Conservation (phyloP, 1,140 invertebrate species). For the Magallana angulata region DNA sequence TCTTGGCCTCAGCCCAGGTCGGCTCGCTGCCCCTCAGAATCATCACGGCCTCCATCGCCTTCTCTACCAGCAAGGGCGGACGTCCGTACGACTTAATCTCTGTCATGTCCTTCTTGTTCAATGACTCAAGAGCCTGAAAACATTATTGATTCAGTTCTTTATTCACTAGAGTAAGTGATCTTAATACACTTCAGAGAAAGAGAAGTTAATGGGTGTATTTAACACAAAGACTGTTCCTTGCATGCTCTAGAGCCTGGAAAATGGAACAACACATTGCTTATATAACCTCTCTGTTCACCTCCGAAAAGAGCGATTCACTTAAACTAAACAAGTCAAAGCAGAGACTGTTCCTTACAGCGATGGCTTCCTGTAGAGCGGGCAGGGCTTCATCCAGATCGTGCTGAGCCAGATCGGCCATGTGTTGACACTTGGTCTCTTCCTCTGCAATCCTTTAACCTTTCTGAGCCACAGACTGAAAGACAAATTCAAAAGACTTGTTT, state of each 20-base stretch:
- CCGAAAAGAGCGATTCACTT: no score
- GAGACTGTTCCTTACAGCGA: constrained; percentile 82
- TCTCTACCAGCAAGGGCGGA: constrained; percentile 90
- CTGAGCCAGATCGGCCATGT: constrained; percentile 88
- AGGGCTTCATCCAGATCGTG: constrained; percentile 90
- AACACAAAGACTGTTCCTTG: no score
- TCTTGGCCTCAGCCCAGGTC: constrained; percentile 91
- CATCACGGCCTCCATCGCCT: constrained; percentile 93
- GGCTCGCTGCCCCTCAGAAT: constrained; percentile 89
- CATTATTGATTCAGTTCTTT: no score
- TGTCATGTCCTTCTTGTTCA: constrained; percentile 92
- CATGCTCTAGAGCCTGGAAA: no score
- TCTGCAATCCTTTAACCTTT: constrained; percentile 85
- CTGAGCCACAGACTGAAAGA: constrained; percentile 77
- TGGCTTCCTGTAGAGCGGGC: constrained; percentile 90
- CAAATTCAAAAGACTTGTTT: not conserved
- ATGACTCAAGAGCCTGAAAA: constrained; percentile 86
- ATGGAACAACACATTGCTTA: no score
- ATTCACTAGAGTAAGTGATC: no score
- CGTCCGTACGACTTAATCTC: constrained; percentile 92
- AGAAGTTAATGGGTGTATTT: no score
- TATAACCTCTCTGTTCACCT: no score
- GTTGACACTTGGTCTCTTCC: constrained; percentile 89
- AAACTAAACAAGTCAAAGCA: not conserved
- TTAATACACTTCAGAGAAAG: no score